Evolutionary conservation across 2,113 vertebrate genomes (phyloP), one percentile per base, ranked within the genome.

Genomic region (Etheostoma cragini): DNA sequence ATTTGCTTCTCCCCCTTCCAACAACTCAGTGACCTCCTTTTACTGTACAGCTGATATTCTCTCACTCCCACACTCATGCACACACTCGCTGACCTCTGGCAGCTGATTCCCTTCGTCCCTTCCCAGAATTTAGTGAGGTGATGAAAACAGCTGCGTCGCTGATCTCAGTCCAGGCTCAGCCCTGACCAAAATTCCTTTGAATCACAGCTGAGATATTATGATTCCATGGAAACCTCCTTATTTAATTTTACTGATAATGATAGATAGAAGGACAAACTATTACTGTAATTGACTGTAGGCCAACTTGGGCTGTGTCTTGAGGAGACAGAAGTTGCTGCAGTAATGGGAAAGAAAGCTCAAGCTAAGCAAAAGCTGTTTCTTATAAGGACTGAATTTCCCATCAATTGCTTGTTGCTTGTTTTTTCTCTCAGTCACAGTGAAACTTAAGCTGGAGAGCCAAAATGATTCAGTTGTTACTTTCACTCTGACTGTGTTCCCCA

Each of bases 41-140:
- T 64, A 81, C 83, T 87, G 84, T 89, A 86, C 81, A 78, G 76
- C 85, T 88, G 87, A 88, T 83, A 68, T 73, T 64, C 45, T 53
- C 77, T 57, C 60, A 14, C 60, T 63, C 46, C 62, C 11, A 69
- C 76, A 54, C 49, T 5, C 71, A 46, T 17, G 5, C 53, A 35
- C 80, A 84, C 82, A 84, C 85, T 84, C 76, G 6, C 63, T 85
- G 82, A 92, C 85, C 86, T 78, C 68, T 83, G 80, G 89, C 90
- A 87, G 89, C 71, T 62, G 80, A 88, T 72, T 70, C 78, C 60
- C 21, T 60, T 57, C 42, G 3, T 67, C 85, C 54, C 70, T 78
- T 82, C 82, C 81, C 84, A 82, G 84, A 88, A 82, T 77, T 45
- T 42, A 52, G 66, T 46, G 86, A 82, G 80, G 77, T 66, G 76